These are phyloP conservation scores for Noctua comes DNA, from an alignment of 2,888 invertebrate genomes.

Conservation along the genomic window DNA sequence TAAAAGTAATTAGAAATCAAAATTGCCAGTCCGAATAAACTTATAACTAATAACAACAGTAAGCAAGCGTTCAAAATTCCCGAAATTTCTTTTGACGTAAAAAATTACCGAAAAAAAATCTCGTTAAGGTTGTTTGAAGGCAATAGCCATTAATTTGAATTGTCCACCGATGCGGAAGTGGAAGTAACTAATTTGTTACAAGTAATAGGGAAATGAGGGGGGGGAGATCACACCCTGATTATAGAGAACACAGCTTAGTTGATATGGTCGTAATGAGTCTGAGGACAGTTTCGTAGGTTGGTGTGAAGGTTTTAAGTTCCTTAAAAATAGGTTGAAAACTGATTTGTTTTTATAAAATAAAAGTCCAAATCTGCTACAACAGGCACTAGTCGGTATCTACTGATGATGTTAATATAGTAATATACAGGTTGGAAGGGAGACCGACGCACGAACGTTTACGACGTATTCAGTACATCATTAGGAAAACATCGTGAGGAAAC, in stretches of 20 bases:
- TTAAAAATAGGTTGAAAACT: neutral
- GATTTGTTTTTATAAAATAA: neutral
- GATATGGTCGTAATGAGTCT: slow-evolving; percentile 21
- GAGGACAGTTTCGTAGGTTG: neutral
- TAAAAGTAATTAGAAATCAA: slow-evolving; percentile 13
- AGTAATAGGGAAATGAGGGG: neutral
- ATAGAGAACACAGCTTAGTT: slow-evolving; percentile 6
- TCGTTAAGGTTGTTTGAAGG: slow-evolving; percentile 15
- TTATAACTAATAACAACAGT: slow-evolving; percentile 10
- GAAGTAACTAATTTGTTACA: slow-evolving; percentile 32
- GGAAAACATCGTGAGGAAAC: too few relatives aligned
- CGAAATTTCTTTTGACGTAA: slow-evolving; percentile 24
- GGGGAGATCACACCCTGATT: slow-evolving; percentile 16
- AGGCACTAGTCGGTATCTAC: too few relatives aligned
- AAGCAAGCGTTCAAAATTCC: neutral
- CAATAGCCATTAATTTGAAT: slow-evolving; percentile 57
- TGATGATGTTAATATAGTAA: too few relatives aligned
- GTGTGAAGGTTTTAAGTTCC: neutral
- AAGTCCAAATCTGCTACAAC: too few relatives aligned
- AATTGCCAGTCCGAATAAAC: neutral
- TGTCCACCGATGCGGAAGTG: slow-evolving; percentile 29
- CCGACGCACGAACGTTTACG: too few relatives aligned
- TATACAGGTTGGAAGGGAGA: too few relatives aligned
- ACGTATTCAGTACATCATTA: too few relatives aligned
- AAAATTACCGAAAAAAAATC: slow-evolving; percentile 5